Evolutionary conservation across 2,797 vertebrate species (phyloP).

Genomic region (Todus mexicanus): DNA sequence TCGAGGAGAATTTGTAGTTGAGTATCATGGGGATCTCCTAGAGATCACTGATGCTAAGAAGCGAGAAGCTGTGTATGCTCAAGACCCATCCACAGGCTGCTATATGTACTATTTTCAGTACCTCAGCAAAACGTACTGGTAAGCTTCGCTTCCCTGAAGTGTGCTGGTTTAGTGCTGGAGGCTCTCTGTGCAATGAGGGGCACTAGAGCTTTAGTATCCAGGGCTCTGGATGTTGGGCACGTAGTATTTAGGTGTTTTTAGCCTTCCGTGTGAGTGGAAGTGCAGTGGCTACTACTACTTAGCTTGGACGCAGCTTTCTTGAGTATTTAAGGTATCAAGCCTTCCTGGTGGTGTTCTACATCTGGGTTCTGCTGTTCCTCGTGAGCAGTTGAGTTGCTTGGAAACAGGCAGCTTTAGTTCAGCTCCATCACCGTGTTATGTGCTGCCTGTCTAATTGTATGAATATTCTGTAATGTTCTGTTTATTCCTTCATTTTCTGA

Average conservation of each 20-base stretch:
- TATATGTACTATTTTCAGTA: constrained; percentile 99
- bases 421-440: neutral
- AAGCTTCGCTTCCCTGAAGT: constrained; percentile 44
- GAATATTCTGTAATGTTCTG: neutral
- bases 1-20: constrained; percentile 94
- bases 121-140: constrained; percentile 92
- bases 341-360: neutral
- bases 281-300: too few relatives aligned
- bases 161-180: neutral
- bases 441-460: neutral
- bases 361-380: neutral
- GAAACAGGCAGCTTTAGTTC: neutral
- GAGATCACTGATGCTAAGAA: constrained; percentile 90
- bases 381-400: neutral
- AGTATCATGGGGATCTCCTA: constrained; percentile 97
- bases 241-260: neutral
- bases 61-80: constrained; percentile 83
- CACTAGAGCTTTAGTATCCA: neutral
- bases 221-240: neutral
- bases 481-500: neutral
- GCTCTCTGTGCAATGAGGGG: neutral
- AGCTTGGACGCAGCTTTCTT: neutral
- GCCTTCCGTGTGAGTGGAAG: neutral
- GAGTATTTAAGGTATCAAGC: neutral
- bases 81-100: constrained; percentile 91